Evolutionary conservation across 2,888 invertebrate species (phyloP).

Genomic region (Falcaria lacertinaria): DNA sequence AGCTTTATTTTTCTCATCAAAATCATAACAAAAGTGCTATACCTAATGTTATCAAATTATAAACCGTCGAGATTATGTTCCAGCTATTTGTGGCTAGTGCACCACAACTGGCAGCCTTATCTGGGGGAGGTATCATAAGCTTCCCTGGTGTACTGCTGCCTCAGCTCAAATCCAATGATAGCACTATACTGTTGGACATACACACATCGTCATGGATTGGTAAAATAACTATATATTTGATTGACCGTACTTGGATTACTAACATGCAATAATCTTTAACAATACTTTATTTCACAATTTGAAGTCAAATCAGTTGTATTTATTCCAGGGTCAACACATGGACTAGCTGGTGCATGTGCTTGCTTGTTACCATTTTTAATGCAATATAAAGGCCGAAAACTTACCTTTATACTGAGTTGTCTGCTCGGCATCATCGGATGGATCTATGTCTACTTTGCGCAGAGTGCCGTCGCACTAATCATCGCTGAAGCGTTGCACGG

Average conservation of each 20-base stretch:
- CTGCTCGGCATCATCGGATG: not conserved
- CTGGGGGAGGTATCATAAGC: not conserved
- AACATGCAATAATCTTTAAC: too few species aligned
- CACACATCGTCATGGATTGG: not conserved
- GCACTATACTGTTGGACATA: not conserved
- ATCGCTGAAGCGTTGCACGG: constrained; percentile 1
- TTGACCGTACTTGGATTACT: too few species aligned
- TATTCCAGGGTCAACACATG: not conserved
- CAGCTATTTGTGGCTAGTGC: not conserved
- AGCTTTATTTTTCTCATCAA: too few species aligned
- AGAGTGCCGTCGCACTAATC: not conserved
- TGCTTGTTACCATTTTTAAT: not conserved
- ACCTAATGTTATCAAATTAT: too few species aligned
- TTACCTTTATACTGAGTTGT: not conserved
- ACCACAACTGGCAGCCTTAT: not conserved
- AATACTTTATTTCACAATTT: not conserved
- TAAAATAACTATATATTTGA: not conserved
- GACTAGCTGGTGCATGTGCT: not conserved
- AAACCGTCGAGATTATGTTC: not conserved
- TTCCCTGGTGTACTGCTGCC: not conserved
- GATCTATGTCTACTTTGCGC: not conserved
- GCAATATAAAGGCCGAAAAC: not conserved
- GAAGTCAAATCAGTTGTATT: too few species aligned
- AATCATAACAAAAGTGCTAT: too few species aligned
- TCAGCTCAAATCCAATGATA: not conserved